Conservation (phyloP, 2,797 vertebrate species). For the Anguilla pacifica region DNA sequence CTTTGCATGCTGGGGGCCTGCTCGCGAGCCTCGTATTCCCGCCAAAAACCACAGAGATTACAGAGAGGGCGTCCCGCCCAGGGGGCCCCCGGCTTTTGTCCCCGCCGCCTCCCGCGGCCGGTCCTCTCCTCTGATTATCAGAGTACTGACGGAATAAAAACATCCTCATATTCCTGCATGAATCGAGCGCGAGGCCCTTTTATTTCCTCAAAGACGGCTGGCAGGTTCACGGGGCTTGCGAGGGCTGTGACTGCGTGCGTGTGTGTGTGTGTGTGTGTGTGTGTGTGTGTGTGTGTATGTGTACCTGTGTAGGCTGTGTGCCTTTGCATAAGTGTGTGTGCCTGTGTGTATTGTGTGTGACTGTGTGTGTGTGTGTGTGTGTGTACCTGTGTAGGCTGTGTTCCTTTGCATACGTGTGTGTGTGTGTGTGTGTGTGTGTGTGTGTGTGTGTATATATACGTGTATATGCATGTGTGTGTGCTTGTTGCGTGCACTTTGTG, state of each 20-base stretch:
- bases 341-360: neutral
- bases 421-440: neutral
- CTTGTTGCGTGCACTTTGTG: neutral
- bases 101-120: constrained; percentile 77
- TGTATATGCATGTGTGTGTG: no score
- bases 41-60: constrained; percentile 71
- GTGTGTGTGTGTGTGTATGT: neutral
- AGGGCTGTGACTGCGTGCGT: constrained; percentile 79
- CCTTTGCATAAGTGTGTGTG: neutral
- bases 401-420: neutral
- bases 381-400: neutral
- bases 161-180: constrained; percentile 83
- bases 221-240: constrained; percentile 76
- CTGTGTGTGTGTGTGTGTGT: neutral
- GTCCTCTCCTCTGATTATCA: constrained; percentile 73
- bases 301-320: neutral
- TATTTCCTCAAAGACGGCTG: constrained; percentile 84
- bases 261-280: constrained; percentile 20
- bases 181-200: constrained; percentile 84
- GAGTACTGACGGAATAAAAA: constrained; percentile 75
- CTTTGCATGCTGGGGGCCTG: constrained; percentile 49
- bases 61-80: constrained; percentile 69
- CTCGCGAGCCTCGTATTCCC: constrained; percentile 51
- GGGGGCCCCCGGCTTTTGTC: constrained; percentile 68
- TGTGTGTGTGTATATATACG: neutral